Evolutionary conservation across 64 coral and sea anemone species (phyloP).

Genomic region (Trachythela sp.): DNA sequence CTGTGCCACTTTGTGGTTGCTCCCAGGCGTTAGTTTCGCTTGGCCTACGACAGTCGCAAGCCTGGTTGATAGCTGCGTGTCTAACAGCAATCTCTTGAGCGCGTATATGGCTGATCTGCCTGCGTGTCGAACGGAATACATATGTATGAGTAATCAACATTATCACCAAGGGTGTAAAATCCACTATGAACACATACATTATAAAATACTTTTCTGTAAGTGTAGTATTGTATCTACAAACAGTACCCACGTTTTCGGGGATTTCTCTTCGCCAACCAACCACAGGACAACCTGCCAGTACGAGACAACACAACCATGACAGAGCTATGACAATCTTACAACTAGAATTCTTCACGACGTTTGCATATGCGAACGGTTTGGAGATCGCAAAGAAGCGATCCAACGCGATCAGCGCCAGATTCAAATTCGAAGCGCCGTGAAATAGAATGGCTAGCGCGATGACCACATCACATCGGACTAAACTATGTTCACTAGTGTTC

Average conservation of each 20-base stretch:
- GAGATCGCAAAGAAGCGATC: not conserved
- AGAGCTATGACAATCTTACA: not conserved
- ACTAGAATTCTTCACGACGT: not conserved
- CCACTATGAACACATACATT: not conserved
- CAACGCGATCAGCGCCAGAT: not conserved
- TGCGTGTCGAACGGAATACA: not conserved
- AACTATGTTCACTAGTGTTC: not conserved
- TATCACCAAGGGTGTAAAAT: not conserved
- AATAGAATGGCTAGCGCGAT: not conserved
- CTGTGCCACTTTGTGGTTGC: not conserved
- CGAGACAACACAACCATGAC: not conserved
- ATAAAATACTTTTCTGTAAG: not conserved
- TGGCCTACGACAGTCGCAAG: not conserved
- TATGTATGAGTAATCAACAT: not conserved
- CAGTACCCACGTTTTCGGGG: not conserved
- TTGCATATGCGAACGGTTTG: not conserved
- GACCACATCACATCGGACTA: not conserved
- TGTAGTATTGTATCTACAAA: not conserved
- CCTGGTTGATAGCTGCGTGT: not conserved
- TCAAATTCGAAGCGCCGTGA: not conserved
- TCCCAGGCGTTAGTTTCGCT: not conserved
- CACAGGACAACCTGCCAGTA: not conserved
- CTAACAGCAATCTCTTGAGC: not conserved
- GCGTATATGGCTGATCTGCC: constrained; percentile 1
- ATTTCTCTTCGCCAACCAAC: not conserved